Evolutionary conservation across 2,888 invertebrate species (phyloP).

Genomic region (Hanleya hanleyi): DNA sequence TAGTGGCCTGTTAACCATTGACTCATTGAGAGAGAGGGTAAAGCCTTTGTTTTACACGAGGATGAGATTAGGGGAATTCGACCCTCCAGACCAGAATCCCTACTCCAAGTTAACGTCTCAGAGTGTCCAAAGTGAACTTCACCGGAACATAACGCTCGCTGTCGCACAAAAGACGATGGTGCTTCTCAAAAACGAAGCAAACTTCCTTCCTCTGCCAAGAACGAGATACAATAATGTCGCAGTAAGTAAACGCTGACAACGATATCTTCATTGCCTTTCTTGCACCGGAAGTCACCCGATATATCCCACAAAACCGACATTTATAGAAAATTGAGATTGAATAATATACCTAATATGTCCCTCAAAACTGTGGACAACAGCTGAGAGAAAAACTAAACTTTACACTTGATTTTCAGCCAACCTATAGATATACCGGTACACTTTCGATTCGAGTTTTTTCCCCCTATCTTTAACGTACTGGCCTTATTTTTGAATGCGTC

Average conservation of each 20-base stretch:
- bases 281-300: too few relatives aligned
- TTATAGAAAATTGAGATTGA: too few relatives aligned
- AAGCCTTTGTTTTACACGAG: slow-evolving; percentile 62
- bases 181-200: slow-evolving; percentile 47
- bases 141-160: slow-evolving; percentile 39
- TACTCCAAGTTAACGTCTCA: slow-evolving; percentile 45
- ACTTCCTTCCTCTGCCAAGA: slow-evolving; percentile 29
- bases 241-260: too few relatives aligned
- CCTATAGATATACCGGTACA: too few relatives aligned
- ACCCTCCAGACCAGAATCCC: slow-evolving; percentile 62
- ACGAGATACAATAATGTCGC: slow-evolving; percentile 29
- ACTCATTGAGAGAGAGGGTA: not conserved
- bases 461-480: not conserved
- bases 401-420: too few relatives aligned
- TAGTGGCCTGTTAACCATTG: not conserved
- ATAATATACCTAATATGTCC: too few relatives aligned
- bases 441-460: too few relatives aligned
- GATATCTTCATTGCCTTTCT: too few relatives aligned
- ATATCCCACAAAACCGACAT: too few relatives aligned
- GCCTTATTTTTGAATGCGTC: not conserved
- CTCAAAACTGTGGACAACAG: too few relatives aligned
- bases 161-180: slow-evolving; percentile 50
- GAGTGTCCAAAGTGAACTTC: slow-evolving; percentile 40
- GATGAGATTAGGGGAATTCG: slow-evolving; percentile 66
- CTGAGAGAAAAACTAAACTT: too few relatives aligned